Conservation (phyloP, 2,113 vertebrate genomes). For the Cervus canadensis region DNA sequence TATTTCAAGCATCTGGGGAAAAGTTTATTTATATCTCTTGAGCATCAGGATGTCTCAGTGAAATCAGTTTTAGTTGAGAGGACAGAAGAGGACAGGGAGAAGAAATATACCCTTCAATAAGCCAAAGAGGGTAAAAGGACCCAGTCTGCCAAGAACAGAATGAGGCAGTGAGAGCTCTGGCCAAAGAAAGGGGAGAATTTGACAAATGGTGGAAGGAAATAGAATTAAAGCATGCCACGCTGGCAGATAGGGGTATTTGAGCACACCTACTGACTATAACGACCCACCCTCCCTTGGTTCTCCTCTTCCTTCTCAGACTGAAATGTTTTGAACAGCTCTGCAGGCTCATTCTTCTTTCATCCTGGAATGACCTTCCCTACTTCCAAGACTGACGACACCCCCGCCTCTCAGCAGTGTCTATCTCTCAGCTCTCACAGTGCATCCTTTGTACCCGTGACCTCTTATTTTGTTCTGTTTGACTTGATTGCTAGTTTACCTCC, state of each 20-base stretch:
- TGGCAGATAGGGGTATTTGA: not conserved
- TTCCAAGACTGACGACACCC: not conserved
- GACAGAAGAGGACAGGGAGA: not conserved
- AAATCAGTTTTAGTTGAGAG: not conserved
- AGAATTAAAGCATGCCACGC: not conserved
- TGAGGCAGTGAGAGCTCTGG: not conserved
- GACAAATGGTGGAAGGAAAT: not conserved
- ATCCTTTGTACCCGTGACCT: not conserved
- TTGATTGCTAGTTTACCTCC: not conserved
- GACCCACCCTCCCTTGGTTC: not conserved
- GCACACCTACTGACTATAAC: not conserved
- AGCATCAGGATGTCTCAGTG: not conserved
- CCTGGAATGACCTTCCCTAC: not conserved
- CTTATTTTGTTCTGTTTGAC: not conserved
- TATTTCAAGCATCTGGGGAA: not conserved
- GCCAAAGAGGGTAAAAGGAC: not conserved
- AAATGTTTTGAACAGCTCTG: not conserved
- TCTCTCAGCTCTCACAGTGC: not conserved
- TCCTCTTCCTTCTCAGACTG: not conserved
- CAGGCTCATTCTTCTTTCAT: not conserved
- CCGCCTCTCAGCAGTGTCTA: not conserved
- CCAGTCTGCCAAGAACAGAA: not conserved
- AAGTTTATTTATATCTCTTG: not conserved
- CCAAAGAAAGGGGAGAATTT: not conserved
- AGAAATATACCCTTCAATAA: not conserved